Evolutionary conservation across 2,888 invertebrate genomes (phyloP).

Genomic region (Macrosoma leucophasiata): DNA sequence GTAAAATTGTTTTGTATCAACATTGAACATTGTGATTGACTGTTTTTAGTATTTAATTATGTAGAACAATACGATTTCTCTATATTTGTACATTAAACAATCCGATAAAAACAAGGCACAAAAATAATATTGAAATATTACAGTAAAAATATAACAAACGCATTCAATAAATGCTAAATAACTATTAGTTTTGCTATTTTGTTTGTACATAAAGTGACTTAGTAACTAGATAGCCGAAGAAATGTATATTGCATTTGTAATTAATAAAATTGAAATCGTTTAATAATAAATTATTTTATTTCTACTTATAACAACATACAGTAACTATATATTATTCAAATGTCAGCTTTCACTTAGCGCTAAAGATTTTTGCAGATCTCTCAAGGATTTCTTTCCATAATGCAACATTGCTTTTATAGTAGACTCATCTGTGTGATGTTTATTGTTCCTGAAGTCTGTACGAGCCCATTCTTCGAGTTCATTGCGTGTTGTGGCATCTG

Average conservation of each 20-base stretch:
- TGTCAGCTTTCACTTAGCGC: slow-evolving; percentile 67
- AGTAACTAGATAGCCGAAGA: too few species aligned
- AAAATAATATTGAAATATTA: too few species aligned
- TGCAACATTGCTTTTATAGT: slow-evolving; percentile 82
- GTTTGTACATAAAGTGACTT: slow-evolving; percentile 2
- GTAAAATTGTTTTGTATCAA: too few species aligned
- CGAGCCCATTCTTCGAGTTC: slow-evolving; percentile 85
- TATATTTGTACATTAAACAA: too few species aligned
- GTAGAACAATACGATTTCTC: too few species aligned
- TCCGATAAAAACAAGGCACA: too few species aligned
- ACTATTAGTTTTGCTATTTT: too few species aligned
- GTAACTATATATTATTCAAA: too few species aligned
- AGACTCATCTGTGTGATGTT: slow-evolving; percentile 82
- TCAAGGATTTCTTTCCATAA: slow-evolving; percentile 81
- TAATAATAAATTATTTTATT: neutral
- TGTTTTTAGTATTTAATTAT: too few species aligned
- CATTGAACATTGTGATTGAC: too few species aligned
- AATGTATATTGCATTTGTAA: slow-evolving; percentile 1
- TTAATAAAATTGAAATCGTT: neutral
- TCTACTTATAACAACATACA: neutral
- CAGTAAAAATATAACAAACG: too few species aligned
- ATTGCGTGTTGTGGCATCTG: slow-evolving; percentile 76
- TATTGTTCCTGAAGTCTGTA: slow-evolving; percentile 83
- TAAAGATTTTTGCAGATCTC: slow-evolving; percentile 79
- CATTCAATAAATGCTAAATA: too few species aligned